Evolutionary conservation across 1,140 invertebrate species (phyloP), one percentile per base, ranked within the genome.

Genomic region (Camponotus vicinus): DNA sequence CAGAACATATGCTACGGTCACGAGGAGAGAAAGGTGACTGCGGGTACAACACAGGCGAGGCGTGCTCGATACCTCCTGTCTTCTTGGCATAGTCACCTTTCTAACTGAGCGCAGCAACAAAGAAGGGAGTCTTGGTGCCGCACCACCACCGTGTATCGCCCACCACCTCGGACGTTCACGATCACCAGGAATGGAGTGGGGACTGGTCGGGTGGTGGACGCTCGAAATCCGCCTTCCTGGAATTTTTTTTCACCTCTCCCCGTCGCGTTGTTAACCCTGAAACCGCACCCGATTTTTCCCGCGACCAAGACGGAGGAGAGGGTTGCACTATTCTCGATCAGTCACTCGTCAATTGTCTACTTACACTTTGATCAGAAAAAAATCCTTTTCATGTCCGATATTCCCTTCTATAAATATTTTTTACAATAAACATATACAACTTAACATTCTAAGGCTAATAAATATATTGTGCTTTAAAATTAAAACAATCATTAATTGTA

Each of bases 21-120:
- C 93, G 93, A 94, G 82, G 92, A 94, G 93, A 94, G 93, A 94
- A 94, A 94, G 93, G 93, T 93, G 93, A 94, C 93, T 94, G 93
- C 88, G 85, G n/a, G 77, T 80, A 70, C 90, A 52, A 15, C 49
- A 89, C 87, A 88, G 86, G 86, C 88, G 87, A 92, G 91, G 88
- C 90, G 91, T 93, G 89, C 93, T 93, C 92, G 90, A 93, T 94
- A 91, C 92, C 92, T 93, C 89, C 90, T 93, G 92, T 93, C 92
- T 93, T 94, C 93, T 92, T 92, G 92, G 93, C 92, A 93, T 93
- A 93, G 92, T 93, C 92, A 93, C 92, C 93, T 94, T 93, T 93
- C 93, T 90, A 93, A 92, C 91, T 91, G 91, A 92, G 76, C 90
- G 84, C 90, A 85, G 90, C 86, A 92, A 93, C 90, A 92, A 93